Conservation (phyloP, 2,113 vertebrate genomes). For the Scalopus aquaticus region DNA sequence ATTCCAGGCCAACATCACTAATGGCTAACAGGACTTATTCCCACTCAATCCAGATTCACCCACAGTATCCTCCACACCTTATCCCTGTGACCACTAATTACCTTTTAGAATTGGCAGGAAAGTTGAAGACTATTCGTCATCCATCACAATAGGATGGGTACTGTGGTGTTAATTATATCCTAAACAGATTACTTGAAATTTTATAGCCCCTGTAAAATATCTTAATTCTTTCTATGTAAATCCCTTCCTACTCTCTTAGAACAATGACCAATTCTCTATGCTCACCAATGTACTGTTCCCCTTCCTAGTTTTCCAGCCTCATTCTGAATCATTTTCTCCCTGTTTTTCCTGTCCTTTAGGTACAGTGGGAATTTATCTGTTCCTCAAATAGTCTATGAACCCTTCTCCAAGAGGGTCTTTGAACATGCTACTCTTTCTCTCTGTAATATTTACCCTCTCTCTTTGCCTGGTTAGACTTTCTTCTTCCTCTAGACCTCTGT, state of each 20-base stretch:
- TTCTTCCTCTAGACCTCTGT: not conserved
- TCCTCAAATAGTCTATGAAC: not conserved
- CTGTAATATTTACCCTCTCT: not conserved
- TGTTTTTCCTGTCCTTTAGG: not conserved
- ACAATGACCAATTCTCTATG: not conserved
- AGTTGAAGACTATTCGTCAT: not conserved
- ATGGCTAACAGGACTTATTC: not conserved
- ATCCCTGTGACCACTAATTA: not conserved
- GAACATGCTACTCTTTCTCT: not conserved
- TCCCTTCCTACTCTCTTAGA: not conserved
- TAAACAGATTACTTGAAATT: not conserved
- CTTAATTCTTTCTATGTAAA: not conserved
- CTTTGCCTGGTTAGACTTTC: not conserved
- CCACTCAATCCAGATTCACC: not conserved
- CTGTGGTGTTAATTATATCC: not conserved
- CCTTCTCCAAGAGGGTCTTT: not conserved
- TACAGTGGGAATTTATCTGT: not conserved
- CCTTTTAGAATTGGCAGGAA: not conserved
- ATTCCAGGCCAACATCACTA: not conserved
- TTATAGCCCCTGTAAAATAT: not conserved
- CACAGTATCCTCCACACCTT: not conserved
- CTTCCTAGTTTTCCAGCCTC: not conserved
- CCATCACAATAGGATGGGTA: not conserved
- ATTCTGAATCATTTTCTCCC: not conserved
- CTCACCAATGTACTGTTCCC: not conserved